Evolutionary conservation across 2,888 invertebrate species (phyloP), one percentile per base, ranked within the genome.

Genomic region (Heliconius erato): DNA sequence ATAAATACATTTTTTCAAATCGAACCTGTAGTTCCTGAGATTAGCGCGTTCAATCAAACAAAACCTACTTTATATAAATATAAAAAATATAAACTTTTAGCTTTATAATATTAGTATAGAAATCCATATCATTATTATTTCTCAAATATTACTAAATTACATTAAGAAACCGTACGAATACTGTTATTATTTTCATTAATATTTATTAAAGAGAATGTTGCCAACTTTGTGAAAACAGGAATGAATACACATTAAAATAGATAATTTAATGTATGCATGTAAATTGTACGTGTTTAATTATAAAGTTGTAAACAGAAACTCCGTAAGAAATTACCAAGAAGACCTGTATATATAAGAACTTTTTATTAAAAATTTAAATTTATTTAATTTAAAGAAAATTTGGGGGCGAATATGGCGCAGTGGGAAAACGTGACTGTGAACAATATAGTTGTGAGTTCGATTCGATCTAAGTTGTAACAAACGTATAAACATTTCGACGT

Each of bases 251-350:
- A 74, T 59, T 40, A 63, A 63, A 76, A 35, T 63, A 35, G 16
- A 44, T 28, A 78, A 2, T 78, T n/a, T 67, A 32, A 67, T 28
- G 26, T 67, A 26, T 78, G 26, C 35, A 19, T 19, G 54, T 23
- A 54, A 54, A 54, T 23, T 44, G 40, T 44, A 78, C 67, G 65
- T 40, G 67, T 44, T 23, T 78, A 78, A 78, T 78, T 78, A 78
- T 26, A 12, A 78, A 68, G 67, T 78, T 78, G 11, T 44, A 78
- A 11, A 40, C 28, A 49, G 65, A 65, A 69, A 40, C 26, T 14
- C 32, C n/a, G 49, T 80, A 26, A 76, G 49, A 44, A 11, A 68
- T 76, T 59, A 54, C 44, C 68, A 35, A 40, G 40, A 26, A 63
- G n/a, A 26, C 1, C 59, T 59, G 11, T 23, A 59, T 12, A 32